phyloP scores from a whole-genome alignment of 2,888 invertebrate genomes.

The Himalopsyche japonica region DNA sequence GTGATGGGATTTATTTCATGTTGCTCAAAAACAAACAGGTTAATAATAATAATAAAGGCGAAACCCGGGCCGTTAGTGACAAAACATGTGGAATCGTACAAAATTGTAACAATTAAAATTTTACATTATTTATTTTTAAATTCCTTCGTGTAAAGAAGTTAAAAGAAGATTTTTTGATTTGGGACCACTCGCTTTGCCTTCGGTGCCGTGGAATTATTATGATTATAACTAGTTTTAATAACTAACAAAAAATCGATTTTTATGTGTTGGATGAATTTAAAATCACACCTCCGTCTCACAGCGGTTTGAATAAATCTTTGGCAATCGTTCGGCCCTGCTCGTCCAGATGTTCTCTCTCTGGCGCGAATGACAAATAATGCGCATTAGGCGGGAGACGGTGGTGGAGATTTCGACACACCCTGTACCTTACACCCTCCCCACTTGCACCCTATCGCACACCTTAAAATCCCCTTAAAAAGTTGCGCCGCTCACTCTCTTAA shows the following conservation, averaged over 20 bases:
- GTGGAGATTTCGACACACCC: neutral
- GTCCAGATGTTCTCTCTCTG: conserved; percentile 37
- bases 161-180: no score
- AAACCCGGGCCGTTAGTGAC: no score
- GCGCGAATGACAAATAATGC: conserved; percentile 40
- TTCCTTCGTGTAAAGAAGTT: no score
- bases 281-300: neutral
- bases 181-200: no score
- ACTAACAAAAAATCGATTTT: neutral
- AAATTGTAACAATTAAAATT: no score
- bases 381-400: conserved; percentile 26
- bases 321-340: conserved; percentile 10
- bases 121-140: no score
- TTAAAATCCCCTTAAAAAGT: neutral
- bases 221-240: no score
- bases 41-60: no score
- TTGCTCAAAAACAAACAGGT: no score
- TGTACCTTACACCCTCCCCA: neutral
- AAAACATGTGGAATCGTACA: no score
- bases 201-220: no score
- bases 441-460: neutral
- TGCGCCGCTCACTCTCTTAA: neutral
- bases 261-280: neutral
- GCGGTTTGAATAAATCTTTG: neutral
- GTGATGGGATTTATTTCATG: no score